Evolutionary conservation across 2,797 vertebrate genomes (phyloP).

Genomic region (Salmo trutta): DNA sequence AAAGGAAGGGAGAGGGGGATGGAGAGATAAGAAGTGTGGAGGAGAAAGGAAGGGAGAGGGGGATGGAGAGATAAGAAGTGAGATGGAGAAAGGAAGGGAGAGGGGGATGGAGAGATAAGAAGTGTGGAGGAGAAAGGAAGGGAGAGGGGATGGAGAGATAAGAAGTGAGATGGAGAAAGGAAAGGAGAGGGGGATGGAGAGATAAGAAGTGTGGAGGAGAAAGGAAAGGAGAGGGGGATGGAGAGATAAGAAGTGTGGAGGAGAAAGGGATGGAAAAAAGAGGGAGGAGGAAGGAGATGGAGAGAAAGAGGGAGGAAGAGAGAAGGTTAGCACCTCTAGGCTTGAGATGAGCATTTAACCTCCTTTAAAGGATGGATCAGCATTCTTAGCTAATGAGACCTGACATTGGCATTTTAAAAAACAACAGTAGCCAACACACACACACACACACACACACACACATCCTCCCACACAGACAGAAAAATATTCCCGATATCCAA

Average conservation of each 20-base stretch:
- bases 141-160: too few species aligned
- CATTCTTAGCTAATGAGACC: slow-evolving; percentile 11
- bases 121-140: too few species aligned
- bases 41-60: too few species aligned
- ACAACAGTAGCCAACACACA: slow-evolving; percentile 10
- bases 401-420: slow-evolving; percentile 13
- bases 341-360: slow-evolving; percentile 23
- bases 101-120: too few species aligned
- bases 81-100: too few species aligned
- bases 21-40: too few species aligned
- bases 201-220: too few species aligned
- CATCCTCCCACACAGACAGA: background rate
- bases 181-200: too few species aligned
- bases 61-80: too few species aligned
- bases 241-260: background rate
- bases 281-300: background rate
- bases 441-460: background rate
- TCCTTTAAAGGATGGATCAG: slow-evolving; percentile 34
- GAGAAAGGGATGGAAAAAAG: background rate
- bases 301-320: slow-evolving; percentile 2
- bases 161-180: too few species aligned
- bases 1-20: background rate
- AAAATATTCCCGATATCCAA: too few species aligned
- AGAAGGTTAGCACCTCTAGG: slow-evolving; percentile 9
- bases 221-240: too few species aligned